Base-by-base conservation (phyloP, 2,797 vertebrate genomes). In the Neoniphon sammara region DNA sequence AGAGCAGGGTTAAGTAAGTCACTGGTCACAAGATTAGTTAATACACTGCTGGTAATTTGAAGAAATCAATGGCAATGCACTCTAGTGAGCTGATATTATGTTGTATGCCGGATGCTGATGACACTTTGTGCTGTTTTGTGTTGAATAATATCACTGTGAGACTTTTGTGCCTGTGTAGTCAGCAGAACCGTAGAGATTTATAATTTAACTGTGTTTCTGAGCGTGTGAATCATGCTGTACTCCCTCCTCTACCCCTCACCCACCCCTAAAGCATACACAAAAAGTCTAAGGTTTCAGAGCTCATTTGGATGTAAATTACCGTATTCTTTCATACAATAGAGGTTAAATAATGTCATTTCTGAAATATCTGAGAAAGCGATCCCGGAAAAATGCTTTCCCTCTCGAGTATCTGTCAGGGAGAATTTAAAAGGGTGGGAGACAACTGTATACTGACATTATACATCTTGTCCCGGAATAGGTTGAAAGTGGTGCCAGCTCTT, bases 401-500 rank as follows among this genome's bases (percentile, higher is more conserved):
- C 67, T 72, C 68, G 64, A 81, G 61, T 79, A 78, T 81, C 79
- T 85, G 74, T 87, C 75, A 84, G 85, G 77, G 77, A 85, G 79
- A 79, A 70, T 85, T 78, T 69, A 78, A 72, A 72, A 75, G 70
- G 59, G 78, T 89, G 87, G 88, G 87, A 85, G 77, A 86, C 84
- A 85, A 68, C 81, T 42, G 66, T 84, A 70, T 78, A 77, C 60
- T 86, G 77, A 86, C 61, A 80, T 74, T 73, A 76, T 66, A 90
- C 85, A 64, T 87, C 77, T 87, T 86, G 87, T 92, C 88, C 86
- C 89, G 88, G 86, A 92, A 80, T 90, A 89, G 89, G 88, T 91
- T 90, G 88, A 93, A 93, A 93, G 94, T 95, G 94, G 94, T 94
- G 93, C 94, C 94, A 95, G 94, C 94, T 95, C 94, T 93, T 92